Conservation (phyloP, 2,888 invertebrate genomes). For the Nephrotoma appendiculata region DNA sequence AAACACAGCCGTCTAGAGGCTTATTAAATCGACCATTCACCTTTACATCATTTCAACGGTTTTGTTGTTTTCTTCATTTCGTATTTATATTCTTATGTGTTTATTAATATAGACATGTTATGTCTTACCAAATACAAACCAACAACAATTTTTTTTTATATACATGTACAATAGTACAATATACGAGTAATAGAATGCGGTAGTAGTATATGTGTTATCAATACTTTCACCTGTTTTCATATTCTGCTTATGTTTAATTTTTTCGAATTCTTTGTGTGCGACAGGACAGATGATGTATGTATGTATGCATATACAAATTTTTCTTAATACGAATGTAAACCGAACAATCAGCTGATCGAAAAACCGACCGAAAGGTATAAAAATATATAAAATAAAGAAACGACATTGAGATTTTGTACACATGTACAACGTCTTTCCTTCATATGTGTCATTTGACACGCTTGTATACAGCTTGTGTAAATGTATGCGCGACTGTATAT, state of each 20-base stretch:
- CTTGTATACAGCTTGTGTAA: not conserved
- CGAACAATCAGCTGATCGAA: not conserved
- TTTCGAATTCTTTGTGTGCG: not conserved
- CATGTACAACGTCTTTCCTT: not conserved
- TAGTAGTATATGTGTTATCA: not conserved
- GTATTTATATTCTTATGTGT: not conserved
- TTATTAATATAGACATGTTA: not conserved
- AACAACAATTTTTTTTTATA: not conserved
- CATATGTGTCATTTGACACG: not conserved
- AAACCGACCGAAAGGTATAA: not conserved
- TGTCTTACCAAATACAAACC: not conserved
- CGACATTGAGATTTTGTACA: not conserved
- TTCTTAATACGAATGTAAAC: not conserved
- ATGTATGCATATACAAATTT: not conserved
- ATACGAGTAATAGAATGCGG: not conserved
- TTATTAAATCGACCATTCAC: not conserved
- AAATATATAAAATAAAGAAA: not conserved
- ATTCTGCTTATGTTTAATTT: not conserved
- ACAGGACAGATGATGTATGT: no score
- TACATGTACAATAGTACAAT: not conserved
- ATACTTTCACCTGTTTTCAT: slow-evolving; percentile 3
- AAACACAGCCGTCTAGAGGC: not conserved
- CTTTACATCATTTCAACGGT: not conserved
- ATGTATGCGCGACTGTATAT: not conserved
- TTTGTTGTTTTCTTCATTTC: not conserved